Evolutionary conservation across 2,797 vertebrate genomes (phyloP), one percentile per base, ranked within the genome.

Genomic region (Pristis pectinata): DNA sequence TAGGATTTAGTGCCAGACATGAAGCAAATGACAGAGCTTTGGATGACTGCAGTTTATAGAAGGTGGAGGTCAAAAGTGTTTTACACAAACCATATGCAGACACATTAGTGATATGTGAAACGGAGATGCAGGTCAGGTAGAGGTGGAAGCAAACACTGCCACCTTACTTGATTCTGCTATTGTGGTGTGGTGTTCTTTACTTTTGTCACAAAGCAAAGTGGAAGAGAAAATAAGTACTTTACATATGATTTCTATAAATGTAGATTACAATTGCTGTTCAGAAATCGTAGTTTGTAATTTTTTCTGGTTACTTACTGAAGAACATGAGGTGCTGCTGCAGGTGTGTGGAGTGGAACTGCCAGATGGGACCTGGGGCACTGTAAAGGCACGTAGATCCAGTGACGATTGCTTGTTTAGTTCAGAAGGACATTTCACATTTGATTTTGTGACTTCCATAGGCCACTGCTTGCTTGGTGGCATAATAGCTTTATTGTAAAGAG

Each of bases 301-400:
- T 67, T 2, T 56, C 34, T 94, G 44, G 30, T 77, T 37, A 95
- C 97, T 97, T 96, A 99, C 99, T 96, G 98, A 98, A 96, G 99
- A 99, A 96, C 98, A 99, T 96, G 98, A 98, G 95, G 98, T 97
- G 96, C 96, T 97, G 97, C 97, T 98, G 95, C 97, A 98, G 95
- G 98, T 97, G 77, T 98, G 99, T 1, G 98, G 98, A 0, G 98
- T 99, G 95, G 96, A 97, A 95, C 97, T 99, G 95, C 97, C 97
- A 0, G 97, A 96, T 0, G 96, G 97, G 0, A 96, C 97, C 97
- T 98, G 98, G 95, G 97, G 98, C 95, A 98, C 95, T 0, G 97
- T 97, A 96, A 99, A 99, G 0, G 97, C 95, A 0, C 96, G 96
- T 95, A 97, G 95, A 0, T 94, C 92, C 44, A 49, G 15, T 56